These are phyloP conservation scores for Caenorhabditis virilis DNA, from an alignment of 2,888 invertebrate species.

Conservation along the genomic window DNA sequence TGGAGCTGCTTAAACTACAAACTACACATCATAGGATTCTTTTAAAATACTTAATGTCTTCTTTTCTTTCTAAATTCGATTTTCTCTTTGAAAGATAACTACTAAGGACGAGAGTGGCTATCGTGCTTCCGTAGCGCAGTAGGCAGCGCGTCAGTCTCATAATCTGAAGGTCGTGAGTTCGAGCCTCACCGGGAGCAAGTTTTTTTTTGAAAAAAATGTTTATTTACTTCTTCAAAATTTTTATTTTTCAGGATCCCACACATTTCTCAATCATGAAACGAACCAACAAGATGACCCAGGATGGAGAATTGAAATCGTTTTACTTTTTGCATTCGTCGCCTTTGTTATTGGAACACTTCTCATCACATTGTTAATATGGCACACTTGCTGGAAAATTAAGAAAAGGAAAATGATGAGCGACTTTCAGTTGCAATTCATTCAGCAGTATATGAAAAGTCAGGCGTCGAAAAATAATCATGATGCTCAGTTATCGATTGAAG, in stretches of 20 bases:
- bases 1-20: no score
- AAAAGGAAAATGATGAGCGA: constrained; percentile 55
- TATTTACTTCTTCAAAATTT: no score
- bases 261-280: background rate
- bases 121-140: constrained; percentile 45
- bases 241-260: constrained; percentile 3
- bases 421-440: constrained; percentile 65
- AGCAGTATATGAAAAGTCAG: constrained; percentile 46
- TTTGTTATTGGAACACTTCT: constrained; percentile 9
- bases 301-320: constrained; percentile 19
- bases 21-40: no score
- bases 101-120: no score
- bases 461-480: constrained; percentile 10
- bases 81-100: no score
- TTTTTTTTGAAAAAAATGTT: no score
- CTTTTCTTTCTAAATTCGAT: no score
- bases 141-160: constrained; percentile 79
- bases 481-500: background rate
- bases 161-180: constrained; percentile 93
- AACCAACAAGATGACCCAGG: constrained; percentile 1
- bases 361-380: constrained; percentile 32
- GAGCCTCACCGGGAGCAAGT: constrained; percentile 78
- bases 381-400: constrained; percentile 42
- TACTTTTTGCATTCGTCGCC: constrained; percentile 5
- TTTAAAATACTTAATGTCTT: no score